phyloP scores from a whole-genome alignment of 2,888 invertebrate genomes.

The Leucophenga maculata region DNA sequence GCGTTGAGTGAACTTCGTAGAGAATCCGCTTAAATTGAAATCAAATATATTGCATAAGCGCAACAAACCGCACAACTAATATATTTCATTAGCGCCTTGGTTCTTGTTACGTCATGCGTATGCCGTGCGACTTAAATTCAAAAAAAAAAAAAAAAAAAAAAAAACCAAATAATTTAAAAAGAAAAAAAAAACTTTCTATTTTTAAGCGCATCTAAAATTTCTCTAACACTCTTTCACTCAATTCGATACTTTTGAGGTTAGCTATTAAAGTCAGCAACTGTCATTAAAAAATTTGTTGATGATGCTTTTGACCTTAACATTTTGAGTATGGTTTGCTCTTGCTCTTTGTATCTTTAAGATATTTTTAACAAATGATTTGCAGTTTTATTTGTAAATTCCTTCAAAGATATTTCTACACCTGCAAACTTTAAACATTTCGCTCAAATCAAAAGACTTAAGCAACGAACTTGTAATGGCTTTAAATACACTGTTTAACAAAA shows the following conservation, averaged over 20 bases:
- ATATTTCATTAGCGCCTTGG: conserved; percentile 52
- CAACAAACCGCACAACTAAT: not conserved
- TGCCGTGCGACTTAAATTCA: conserved; percentile 1
- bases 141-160: not conserved
- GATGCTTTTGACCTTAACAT: conserved; percentile 51
- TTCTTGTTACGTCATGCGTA: conserved; percentile 56
- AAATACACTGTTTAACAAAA: not conserved
- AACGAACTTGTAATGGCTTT: conserved; percentile 15
- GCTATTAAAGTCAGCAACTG: not conserved
- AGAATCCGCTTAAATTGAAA: conserved; percentile 11
- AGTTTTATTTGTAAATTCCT: conserved; percentile 21
- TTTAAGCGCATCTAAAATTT: not conserved
- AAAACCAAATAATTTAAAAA: conserved; percentile 7
- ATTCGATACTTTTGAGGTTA: conserved; percentile 5
- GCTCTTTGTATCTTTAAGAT: not conserved
- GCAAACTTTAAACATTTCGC: not conserved
- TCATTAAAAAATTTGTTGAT: conserved; percentile 17
- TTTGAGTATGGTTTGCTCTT: not conserved
- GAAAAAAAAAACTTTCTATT: conserved; percentile 54
- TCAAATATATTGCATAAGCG: conserved; percentile 7
- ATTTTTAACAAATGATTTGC: conserved; percentile 46
- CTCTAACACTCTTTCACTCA: too few relatives aligned
- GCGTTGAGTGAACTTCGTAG: conserved; percentile 33
- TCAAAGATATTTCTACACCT: not conserved
- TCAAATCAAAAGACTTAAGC: conserved; percentile 21